These are phyloP conservation scores for Kradibia gibbosae DNA, from an alignment of 1,140 invertebrate genomes.

Conservation along the genomic window DNA sequence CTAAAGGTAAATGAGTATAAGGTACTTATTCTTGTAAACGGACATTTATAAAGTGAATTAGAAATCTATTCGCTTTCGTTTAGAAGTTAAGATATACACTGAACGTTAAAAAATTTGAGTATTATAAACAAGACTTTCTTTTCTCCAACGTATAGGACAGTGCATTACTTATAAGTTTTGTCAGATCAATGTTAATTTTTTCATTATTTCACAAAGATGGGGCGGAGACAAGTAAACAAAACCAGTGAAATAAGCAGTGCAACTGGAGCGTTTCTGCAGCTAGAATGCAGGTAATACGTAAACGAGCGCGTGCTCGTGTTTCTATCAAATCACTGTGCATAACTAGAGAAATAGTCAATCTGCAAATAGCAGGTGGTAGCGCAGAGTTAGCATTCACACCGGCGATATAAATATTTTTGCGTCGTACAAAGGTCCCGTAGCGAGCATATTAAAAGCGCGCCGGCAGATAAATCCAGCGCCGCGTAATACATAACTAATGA, in stretches of 20 bases:
- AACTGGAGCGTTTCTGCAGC: too few relatives aligned
- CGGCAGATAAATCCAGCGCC: conserved; percentile 28
- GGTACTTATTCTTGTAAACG: too few relatives aligned
- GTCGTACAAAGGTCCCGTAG: not conserved
- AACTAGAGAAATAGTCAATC: not conserved
- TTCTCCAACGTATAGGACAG: too few relatives aligned
- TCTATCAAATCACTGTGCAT: not conserved
- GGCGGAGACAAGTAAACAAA: too few relatives aligned
- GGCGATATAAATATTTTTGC: conserved; percentile 10
- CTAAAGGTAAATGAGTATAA: too few relatives aligned
- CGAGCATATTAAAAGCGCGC: not conserved
- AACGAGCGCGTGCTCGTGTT: conserved; percentile 13
- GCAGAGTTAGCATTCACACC: not conserved
- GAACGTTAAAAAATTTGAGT: not conserved
- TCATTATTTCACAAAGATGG: too few relatives aligned
- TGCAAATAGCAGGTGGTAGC: not conserved
- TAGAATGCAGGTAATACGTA: conserved; percentile 11
- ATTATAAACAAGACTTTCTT: not conserved
- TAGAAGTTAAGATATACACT: too few relatives aligned
- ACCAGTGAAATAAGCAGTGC: too few relatives aligned
- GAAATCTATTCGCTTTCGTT: not conserved
- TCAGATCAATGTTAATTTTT: too few relatives aligned
- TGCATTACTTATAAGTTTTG: too few relatives aligned
- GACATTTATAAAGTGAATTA: not conserved
- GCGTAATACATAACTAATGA: conserved; percentile 32